Percentiles rank a stretch among this genome's conserved stretches.
Conservation (phyloP, 2,888 invertebrate species). For the Sphaerophoria taeniata region DNA sequence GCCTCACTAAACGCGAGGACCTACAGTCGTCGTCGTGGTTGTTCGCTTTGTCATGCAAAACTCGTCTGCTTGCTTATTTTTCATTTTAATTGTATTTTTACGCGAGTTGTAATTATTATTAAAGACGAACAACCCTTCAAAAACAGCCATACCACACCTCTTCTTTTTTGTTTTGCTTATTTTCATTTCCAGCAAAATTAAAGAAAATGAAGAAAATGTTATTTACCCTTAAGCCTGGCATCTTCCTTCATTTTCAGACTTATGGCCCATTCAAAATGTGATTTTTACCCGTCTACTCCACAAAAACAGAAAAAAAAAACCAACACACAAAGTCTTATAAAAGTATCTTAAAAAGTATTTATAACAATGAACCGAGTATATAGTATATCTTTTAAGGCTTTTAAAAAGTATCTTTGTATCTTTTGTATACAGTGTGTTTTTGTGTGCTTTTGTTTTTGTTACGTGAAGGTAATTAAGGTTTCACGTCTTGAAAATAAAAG, state of each 20-base stretch:
- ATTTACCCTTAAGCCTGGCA: conserved; percentile 56
- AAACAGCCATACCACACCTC: conserved; percentile 43
- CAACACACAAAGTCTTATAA: conserved; percentile 50
- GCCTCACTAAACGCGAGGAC: no score
- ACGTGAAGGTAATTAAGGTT: conserved; percentile 72
- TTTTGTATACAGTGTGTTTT: conserved; percentile 35
- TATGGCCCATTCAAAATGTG: conserved; percentile 31
- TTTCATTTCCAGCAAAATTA: no score
- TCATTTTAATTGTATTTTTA: conserved; percentile 72
- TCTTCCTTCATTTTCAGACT: conserved; percentile 52
- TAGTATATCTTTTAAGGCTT: conserved; percentile 58
- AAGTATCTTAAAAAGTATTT: conserved; percentile 73
- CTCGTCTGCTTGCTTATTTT: conserved; percentile 45
- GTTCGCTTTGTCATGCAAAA: conserved; percentile 3
- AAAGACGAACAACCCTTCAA: conserved; percentile 68
- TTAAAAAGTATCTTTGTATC: conserved; percentile 65
- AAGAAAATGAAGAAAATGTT: conserved; percentile 28
- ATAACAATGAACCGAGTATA: conserved; percentile 47
- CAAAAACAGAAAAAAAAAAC: background rate
- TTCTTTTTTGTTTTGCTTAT: conserved; percentile 8
- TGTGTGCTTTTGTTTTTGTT: conserved; percentile 41
- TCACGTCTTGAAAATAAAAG: conserved; percentile 49
- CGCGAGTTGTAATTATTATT: conserved; percentile 57
- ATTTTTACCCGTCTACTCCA: conserved; percentile 10
- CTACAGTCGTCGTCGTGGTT: no score